Percentiles rank a stretch among this genome's conserved stretches.
Conservation (phyloP, 2,797 vertebrate species). For the Pristis pectinata region DNA sequence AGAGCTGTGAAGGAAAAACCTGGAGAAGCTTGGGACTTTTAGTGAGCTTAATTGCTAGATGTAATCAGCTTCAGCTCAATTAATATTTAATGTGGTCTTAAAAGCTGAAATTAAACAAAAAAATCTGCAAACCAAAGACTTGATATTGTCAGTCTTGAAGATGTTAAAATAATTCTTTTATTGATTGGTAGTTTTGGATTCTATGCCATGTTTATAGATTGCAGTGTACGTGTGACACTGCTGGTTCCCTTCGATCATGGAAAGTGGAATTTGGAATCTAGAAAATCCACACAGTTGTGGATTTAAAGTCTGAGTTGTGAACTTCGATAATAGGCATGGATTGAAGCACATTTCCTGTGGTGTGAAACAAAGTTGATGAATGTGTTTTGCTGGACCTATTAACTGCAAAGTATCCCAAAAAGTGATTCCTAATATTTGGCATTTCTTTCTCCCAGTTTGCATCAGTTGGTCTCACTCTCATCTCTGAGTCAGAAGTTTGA, state of each 20-base stretch:
- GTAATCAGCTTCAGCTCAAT: conserved; percentile 23
- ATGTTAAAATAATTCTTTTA: neutral
- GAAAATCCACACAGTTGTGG: neutral
- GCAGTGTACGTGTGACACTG: neutral
- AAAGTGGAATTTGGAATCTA: neutral
- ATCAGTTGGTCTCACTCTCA: neutral
- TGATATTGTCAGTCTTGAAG: neutral
- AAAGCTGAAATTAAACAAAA: neutral
- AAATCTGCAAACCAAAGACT: neutral
- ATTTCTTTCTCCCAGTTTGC: neutral
- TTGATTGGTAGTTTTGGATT: neutral
- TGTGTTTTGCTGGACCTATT: neutral
- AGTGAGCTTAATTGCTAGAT: neutral
- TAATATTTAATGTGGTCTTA: conserved; percentile 18
- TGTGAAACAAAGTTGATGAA: neutral
- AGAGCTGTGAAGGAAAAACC: neutral
- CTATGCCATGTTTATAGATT: neutral
- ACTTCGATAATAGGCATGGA: too few species aligned
- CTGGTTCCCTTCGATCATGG: neutral
- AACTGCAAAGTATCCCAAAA: neutral
- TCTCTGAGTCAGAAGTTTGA: neutral
- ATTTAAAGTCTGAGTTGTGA: neutral
- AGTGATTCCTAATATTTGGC: neutral
- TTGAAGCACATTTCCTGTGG: neutral
- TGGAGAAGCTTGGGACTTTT: neutral